Base-by-base conservation (phyloP, 2,888 invertebrate species). In the Amblyjoppa proteus region DNA sequence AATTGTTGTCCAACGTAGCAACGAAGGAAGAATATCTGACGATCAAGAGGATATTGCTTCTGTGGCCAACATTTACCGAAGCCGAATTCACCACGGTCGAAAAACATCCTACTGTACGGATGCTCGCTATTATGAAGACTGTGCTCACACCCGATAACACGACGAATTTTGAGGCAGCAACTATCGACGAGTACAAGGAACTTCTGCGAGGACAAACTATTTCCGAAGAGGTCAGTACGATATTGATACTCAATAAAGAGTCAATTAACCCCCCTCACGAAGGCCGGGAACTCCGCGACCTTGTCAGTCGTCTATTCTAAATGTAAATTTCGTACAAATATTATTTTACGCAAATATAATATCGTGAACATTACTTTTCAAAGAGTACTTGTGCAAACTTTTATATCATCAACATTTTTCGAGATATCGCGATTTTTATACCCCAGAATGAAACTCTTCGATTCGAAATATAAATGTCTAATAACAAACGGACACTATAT, bases 151-250 rank as follows among this genome's bases (percentile, higher is more conserved):
- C 87, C 28, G 87, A 86, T 71, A 90, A 87, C 78, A 89, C 83
- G 80, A 74, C 34, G 28, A 87, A 88, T 80, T 68, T 66, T 64
- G 89, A 91, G 71, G 87, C 88, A 68, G 73, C 87, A 68, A 74
- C 92, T 83, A 84, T 92, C 3, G 86, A 92, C 80, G 92, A 93
- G 87, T 92, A 91, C 75, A 91, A 90, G 82, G 90, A 92, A 58
- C 86, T 94, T 41, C 86, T 93, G 34, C 78, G 84, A 64, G 81
- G 84, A 66, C 83, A 88, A 83, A 83, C 89, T 45, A 79, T 91
- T 61, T 82, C 91, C 4, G 83, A 84, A 56, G 80, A 91, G 16
- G 92, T 93, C 85, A 87, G 90, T 16, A n/a, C 13, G n/a, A 66
- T 71, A 25, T 79, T 77, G 56, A 64, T 70, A 11, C 16, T 20